phyloP scores from a whole-genome alignment of 2,113 vertebrate genomes.

The Sceloporus tristichus region DNA sequence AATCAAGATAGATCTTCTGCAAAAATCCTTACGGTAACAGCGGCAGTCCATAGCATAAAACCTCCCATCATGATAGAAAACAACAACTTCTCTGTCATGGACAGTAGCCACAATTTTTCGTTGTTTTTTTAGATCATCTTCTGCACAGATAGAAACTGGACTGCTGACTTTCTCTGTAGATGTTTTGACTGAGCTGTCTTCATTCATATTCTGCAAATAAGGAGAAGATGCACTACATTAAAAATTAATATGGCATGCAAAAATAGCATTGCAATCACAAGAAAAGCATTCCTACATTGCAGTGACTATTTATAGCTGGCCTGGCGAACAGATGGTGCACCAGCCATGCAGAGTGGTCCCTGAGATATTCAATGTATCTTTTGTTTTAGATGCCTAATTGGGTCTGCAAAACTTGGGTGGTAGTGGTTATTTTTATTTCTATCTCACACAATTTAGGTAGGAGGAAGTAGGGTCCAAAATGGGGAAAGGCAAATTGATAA shows the following conservation, averaged over 20 bases:
- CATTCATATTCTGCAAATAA: slow-evolving; percentile 63
- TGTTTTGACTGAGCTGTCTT: slow-evolving; percentile 33
- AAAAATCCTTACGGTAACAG: slow-evolving; percentile 90
- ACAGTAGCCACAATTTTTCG: slow-evolving; percentile 79
- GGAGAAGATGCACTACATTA: background rate
- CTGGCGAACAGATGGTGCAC: background rate
- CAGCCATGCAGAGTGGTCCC: background rate
- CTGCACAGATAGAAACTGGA: slow-evolving; percentile 81
- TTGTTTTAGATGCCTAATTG: background rate
- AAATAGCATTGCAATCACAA: background rate
- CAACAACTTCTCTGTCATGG: slow-evolving; percentile 84
- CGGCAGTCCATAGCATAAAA: slow-evolving; percentile 91
- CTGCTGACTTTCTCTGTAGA: slow-evolving; percentile 45
- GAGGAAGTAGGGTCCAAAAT: too few species aligned
- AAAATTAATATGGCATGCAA: background rate
- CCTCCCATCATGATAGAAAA: slow-evolving; percentile 84
- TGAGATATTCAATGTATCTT: background rate
- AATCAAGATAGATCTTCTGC: background rate
- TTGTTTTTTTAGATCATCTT: slow-evolving; percentile 83
- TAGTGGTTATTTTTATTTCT: too few species aligned
- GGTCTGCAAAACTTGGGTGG: background rate
- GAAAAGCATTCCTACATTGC: background rate
- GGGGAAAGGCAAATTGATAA: too few species aligned
- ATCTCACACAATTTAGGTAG: background rate
- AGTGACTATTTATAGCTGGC: background rate